Evolutionary conservation across 2,888 invertebrate species (phyloP).

Genomic region (Xestobium rufovillosum): DNA sequence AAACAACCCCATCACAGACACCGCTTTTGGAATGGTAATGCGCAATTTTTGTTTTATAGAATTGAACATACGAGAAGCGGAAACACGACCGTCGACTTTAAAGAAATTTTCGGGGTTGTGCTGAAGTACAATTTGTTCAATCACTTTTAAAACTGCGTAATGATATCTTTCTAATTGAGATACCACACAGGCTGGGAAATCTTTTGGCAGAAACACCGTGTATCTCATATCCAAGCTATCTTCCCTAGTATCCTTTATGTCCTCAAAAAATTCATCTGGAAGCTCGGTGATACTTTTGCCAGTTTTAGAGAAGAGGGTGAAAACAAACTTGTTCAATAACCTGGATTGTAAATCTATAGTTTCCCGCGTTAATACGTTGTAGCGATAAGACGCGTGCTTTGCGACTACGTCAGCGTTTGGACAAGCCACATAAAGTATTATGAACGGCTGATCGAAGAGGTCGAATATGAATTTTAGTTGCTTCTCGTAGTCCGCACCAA

Average conservation of each 20-base stretch:
- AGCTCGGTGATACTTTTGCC: slow-evolving; percentile 29
- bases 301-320: slow-evolving; percentile 36
- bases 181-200: slow-evolving; percentile 43
- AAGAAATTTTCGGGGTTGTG: slow-evolving; percentile 51
- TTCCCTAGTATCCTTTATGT: slow-evolving; percentile 19
- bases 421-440: slow-evolving; percentile 52
- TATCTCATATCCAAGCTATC: slow-evolving; percentile 39
- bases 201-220: slow-evolving; percentile 44
- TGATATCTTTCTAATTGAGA: slow-evolving; percentile 49
- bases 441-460: slow-evolving; percentile 32
- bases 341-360: slow-evolving; percentile 30
- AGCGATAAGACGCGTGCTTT: slow-evolving; percentile 36
- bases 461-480: slow-evolving; percentile 37
- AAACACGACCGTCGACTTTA: slow-evolving; percentile 51
- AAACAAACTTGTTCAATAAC: slow-evolving; percentile 37
- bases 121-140: slow-evolving; percentile 47
- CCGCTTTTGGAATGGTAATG: slow-evolving; percentile 36
- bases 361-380: slow-evolving; percentile 32
- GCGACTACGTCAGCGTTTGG: slow-evolving; percentile 48
- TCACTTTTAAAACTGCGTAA: slow-evolving; percentile 40
- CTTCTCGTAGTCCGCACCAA: slow-evolving; percentile 30
- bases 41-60: slow-evolving; percentile 44
- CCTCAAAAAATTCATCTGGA: slow-evolving; percentile 32
- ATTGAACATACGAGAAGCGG: slow-evolving; percentile 46
- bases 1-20: slow-evolving; percentile 35